Conservation (phyloP, 2,888 invertebrate species). For the Azorinus chamasolen region DNA sequence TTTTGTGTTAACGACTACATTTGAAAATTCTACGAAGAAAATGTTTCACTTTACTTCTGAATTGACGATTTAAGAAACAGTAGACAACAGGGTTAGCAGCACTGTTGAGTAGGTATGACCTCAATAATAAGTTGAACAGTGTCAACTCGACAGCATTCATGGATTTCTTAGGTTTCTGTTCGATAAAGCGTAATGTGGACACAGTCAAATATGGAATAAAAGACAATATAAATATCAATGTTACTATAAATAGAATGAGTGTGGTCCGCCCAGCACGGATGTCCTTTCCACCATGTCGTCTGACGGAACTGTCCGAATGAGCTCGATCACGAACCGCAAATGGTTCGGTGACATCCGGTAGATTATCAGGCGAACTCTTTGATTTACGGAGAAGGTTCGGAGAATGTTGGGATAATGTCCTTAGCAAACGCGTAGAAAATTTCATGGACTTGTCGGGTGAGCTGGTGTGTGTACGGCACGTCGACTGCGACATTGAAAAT, state of each 20-base stretch:
- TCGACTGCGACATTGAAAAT: neutral
- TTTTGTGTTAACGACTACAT: conserved; percentile 6
- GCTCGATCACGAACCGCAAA: conserved; percentile 27
- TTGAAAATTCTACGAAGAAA: conserved; percentile 25
- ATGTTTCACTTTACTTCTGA: conserved; percentile 48
- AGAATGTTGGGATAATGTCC: conserved; percentile 45
- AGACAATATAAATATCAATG: conserved; percentile 67
- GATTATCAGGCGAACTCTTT: conserved; percentile 2
- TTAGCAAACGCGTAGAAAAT: conserved; percentile 39
- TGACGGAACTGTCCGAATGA: conserved; percentile 49
- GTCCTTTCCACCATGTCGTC: conserved; percentile 60
- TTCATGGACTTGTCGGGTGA: conserved; percentile 11
- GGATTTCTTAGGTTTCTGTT: conserved; percentile 34
- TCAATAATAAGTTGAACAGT: conserved; percentile 64
- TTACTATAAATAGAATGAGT: conserved; percentile 70
- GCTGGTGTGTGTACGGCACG: neutral
- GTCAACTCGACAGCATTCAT: conserved; percentile 50
- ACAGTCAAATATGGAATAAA: conserved; percentile 73
- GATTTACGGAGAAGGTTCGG: conserved; percentile 24
- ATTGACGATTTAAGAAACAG: conserved; percentile 64
- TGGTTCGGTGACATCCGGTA: conserved; percentile 44
- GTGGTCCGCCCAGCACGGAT: conserved; percentile 67
- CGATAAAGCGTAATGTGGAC: conserved; percentile 59
- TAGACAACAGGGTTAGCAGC: conserved; percentile 73
- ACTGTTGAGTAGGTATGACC: conserved; percentile 69